These are phyloP conservation scores for Tachystola acroxantha DNA, from an alignment of 2,888 invertebrate species.

Conservation along the genomic window DNA sequence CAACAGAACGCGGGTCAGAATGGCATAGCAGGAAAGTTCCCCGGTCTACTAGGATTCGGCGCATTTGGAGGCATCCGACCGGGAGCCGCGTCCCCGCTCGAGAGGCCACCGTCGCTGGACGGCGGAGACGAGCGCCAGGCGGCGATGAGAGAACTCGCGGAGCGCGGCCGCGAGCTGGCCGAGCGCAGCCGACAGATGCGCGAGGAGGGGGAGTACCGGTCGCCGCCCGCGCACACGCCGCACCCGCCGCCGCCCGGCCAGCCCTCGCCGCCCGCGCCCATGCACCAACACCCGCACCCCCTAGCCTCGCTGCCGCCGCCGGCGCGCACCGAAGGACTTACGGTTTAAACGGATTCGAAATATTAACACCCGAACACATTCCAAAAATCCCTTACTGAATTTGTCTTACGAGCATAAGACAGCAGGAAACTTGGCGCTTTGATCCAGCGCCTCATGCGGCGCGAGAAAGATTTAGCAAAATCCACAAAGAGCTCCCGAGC, in stretches of 20 bases:
- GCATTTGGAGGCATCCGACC: slow-evolving; percentile 79
- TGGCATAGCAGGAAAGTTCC: slow-evolving; percentile 83
- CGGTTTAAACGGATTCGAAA: slow-evolving; percentile 73
- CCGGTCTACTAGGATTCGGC: slow-evolving; percentile 87
- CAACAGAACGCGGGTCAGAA: slow-evolving; percentile 86
- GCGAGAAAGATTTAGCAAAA: too few relatives aligned
- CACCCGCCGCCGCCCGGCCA: slow-evolving; percentile 63
- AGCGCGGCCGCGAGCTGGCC: slow-evolving; percentile 73
- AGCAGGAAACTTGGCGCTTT: too few relatives aligned
- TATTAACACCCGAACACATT: slow-evolving; percentile 41
- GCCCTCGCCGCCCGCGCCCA: slow-evolving; percentile 47
- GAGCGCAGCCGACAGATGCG: slow-evolving; percentile 72
- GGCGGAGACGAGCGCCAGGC: slow-evolving; percentile 67
- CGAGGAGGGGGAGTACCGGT: slow-evolving; percentile 68
- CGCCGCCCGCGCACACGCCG: slow-evolving; percentile 51
- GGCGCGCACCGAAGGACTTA: slow-evolving; percentile 84
- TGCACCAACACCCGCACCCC: slow-evolving; percentile 63
- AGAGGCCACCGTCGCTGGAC: slow-evolving; percentile 65
- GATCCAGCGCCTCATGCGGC: too few relatives aligned
- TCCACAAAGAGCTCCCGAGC: too few relatives aligned
- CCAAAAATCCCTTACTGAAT: slow-evolving; percentile 31
- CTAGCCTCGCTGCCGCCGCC: slow-evolving; percentile 81
- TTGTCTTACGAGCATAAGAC: slow-evolving; percentile 15
- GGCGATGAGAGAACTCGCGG: slow-evolving; percentile 73
- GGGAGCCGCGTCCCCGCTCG: slow-evolving; percentile 74